Base-by-base conservation (phyloP, 2,888 invertebrate species). In the Drosophila peninsularis region DNA sequence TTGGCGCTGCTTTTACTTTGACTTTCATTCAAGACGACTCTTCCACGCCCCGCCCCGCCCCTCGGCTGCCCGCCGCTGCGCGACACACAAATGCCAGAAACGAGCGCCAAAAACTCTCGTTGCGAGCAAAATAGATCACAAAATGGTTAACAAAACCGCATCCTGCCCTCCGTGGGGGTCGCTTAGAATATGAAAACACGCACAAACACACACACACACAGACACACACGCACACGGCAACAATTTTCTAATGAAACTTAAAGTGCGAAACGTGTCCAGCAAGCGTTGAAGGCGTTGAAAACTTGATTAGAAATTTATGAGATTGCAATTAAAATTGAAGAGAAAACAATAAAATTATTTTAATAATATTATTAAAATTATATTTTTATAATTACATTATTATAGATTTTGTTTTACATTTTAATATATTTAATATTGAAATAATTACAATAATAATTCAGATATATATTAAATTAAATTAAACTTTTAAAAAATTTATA, bases 1-100 rank as follows among this genome's bases (percentile, higher is more conserved):
- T 82, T 85, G 86, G 80, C 86, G 80, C 66, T 83, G 80, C 67
- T 83, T 90, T 91, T 91, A 91, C 90, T 91, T 90, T 91, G 90
- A 91, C 90, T 91, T 91, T 91, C 91, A 91, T 90, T 91, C 82
- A 91, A 90, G 91, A 91, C 84, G 84, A 84, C 71, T 75, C 73
- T 72, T 70, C 47, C 21, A 36, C 37, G 47, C 19, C 60, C 66
- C 67, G 52, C 67, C 61, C 56, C 39, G n/a, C 17, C 52, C 11
- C 24, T 6, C 37, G 24, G 24, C 27, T 37, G 24, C n/a, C n/a
- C 36, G 17, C 17, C 65, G 63, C 39, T 37, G 67, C 78, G 74
- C 88, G 88, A 84, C 89, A 81, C 82, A 89, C 75, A 89, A 87
- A 89, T 63, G 61, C 71, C 65, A 56, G 74, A 81, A 64, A 72